Base-by-base conservation (phyloP, 2,113 vertebrate species). In the Dasyurus viverrinus region DNA sequence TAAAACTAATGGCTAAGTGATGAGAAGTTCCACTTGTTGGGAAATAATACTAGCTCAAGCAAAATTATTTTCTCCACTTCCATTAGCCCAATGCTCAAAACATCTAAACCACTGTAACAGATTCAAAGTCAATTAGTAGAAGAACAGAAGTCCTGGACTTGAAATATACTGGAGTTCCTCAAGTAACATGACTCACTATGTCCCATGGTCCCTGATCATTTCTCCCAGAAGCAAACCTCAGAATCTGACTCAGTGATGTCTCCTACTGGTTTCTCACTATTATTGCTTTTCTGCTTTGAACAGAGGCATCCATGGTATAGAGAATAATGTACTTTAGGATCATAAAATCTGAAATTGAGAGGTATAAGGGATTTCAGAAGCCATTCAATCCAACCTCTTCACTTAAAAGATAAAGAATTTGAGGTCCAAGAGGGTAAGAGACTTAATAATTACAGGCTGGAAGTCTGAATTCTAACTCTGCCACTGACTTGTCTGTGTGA, bases 101-200 rank as follows among this genome's bases (percentile, higher is more conserved):
- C 93, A 96, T 23, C 92, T 94, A 91, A 84, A 93, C 93, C 46
- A 8, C 57, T 84, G 89, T 26, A 94, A 89, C 11, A 91, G 23
- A 93, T 92, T 76, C 60, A 94, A 84, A 53, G 89, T 14, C 93
- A 47, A 94, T 42, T 26, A 95, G 26, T 4, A 89, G 0, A 95
- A 91, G 4, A 91, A 57, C 9, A 42, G 53, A 94, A 93, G 57
- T 68, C 47, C 3, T 89, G 47, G 3, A 57, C 46, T 22, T 90
- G 22, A 93, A 93, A 96, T 5, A 90, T 93, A 94, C 76, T 89
- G 92, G 90, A 47, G n/a, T 84, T 36, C n/a, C n/a, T 84, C 68
- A 23, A n/a, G n/a, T 84, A 42, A 84, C 19, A 84, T 8, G 19
- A 84, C n/a, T 7, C 30, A 36, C 10, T 76, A 76, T 36, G 55